Evolutionary conservation across 2,797 vertebrate genomes (phyloP).

Genomic region (Artibeus lituratus): DNA sequence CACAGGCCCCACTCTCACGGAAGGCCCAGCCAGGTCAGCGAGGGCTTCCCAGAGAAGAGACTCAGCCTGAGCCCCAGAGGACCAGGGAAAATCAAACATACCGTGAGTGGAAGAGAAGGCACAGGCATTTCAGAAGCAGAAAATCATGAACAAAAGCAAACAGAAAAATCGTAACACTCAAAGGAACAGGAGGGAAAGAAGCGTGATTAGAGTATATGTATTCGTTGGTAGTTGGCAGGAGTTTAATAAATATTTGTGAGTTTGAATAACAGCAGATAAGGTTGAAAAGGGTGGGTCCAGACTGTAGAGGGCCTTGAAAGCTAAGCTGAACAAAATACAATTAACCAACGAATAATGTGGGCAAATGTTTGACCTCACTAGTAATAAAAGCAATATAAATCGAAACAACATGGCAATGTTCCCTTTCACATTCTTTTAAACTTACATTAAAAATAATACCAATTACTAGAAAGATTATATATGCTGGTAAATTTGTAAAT

Average conservation of each 20-base stretch:
- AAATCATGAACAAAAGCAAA: neutral
- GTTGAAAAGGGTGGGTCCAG: constrained; percentile 52
- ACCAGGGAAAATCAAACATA: neutral
- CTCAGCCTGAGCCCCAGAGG: neutral
- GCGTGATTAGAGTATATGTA: neutral
- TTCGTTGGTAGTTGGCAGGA: neutral
- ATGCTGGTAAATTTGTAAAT: constrained; percentile 38
- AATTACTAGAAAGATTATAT: constrained; percentile 14
- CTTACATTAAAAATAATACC: constrained; percentile 32
- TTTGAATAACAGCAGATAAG: constrained; percentile 52
- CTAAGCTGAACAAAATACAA: constrained; percentile 58
- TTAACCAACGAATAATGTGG: constrained; percentile 57
- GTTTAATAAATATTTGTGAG: constrained; percentile 44
- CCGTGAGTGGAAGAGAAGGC: neutral
- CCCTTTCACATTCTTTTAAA: neutral
- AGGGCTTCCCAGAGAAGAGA: neutral
- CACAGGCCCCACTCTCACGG: neutral
- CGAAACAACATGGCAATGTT: constrained; percentile 42
- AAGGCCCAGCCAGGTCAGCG: neutral
- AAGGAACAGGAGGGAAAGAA: neutral
- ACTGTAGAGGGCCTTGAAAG: constrained; percentile 42
- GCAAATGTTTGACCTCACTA: constrained; percentile 37
- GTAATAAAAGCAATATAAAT: constrained; percentile 55
- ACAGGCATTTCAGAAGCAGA: neutral
- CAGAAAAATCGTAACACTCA: neutral